phyloP scores from a whole-genome alignment of 2,888 invertebrate species.

The Microchrysa polita region DNA sequence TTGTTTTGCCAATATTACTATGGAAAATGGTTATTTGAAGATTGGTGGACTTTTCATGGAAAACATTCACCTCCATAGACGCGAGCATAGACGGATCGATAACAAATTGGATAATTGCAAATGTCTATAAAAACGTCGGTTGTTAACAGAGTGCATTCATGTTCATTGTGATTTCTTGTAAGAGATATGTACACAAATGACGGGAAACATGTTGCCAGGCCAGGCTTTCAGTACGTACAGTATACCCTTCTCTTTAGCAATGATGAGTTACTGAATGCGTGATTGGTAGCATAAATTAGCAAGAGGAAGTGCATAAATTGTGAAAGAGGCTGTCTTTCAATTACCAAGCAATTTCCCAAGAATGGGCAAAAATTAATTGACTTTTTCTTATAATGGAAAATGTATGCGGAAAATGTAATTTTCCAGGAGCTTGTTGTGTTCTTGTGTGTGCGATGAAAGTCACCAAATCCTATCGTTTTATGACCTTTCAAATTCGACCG shows the following conservation, averaged over 20 bases:
- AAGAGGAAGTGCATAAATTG: too few species aligned
- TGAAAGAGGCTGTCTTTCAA: too few species aligned
- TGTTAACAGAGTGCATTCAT: neutral
- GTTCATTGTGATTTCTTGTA: neutral
- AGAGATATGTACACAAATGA: neutral
- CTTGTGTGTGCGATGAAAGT: too few species aligned
- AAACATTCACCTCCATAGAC: slow-evolving; percentile 2
- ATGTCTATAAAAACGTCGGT: neutral
- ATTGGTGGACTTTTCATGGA: neutral
- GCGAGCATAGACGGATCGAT: neutral
- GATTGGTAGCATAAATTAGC: too few species aligned
- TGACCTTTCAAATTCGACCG: too few species aligned
- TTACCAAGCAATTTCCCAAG: too few species aligned
- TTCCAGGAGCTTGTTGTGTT: too few species aligned
- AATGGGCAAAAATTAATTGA: too few species aligned
- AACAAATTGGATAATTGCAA: slow-evolving; percentile 9
- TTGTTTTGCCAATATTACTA: neutral
- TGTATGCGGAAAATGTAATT: too few species aligned
- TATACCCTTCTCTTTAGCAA: neutral
- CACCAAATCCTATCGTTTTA: too few species aligned
- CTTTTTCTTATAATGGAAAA: too few species aligned
- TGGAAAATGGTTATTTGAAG: slow-evolving; percentile 5
- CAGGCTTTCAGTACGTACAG: neutral
- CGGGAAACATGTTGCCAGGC: neutral
- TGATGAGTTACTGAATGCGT: neutral